Base-by-base conservation (phyloP, 2,113 vertebrate species). In the Archilochus colubris region DNA sequence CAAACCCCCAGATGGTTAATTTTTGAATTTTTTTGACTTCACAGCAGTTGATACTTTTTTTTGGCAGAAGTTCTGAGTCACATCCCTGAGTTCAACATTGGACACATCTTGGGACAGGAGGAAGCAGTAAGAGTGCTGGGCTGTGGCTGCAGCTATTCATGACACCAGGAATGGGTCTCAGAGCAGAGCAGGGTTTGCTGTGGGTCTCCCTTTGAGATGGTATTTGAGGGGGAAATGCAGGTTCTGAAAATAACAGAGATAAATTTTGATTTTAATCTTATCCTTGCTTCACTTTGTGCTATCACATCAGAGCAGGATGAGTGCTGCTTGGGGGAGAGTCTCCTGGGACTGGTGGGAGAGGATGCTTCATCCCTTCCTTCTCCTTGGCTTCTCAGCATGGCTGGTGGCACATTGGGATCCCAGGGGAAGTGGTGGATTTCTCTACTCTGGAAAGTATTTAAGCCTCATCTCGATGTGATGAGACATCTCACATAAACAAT, bases 1-100 rank as follows among this genome's bases (percentile, higher is more conserved):
- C 2, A 88, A 66, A 40, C 3, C 28, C 31, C 30, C 3, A 31
- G 21, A 2, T 23, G 13, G 30, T 20, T 87, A n/a, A 11, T 20
- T n/a, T 13, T n/a, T 40, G 40, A 40, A 11, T 40, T 40, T 33
- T 68, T 44, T 6, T 27, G 57, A 54, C 19, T 28, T 74, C 48
- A 33, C 31, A 43, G 53, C 27, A 69, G 7, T 30, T 27, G 27
- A 3, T 48, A 15, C 6, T 11, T 54, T 90, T 90, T 40, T 40
- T 40, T 55, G 88, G 33, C 50, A 25, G 53, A 27, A 72, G 20
- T 9, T 28, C 59, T 68, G 50, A 63, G 68, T 28, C 2, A 2
- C 10, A 62, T 0, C 25, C 10, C 46, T 64, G 0, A 0, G 25
- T 7, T 25, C 62, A 64, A 0, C 8, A 20, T 2, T 2, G 2